Base-by-base conservation (phyloP, 2,113 vertebrate genomes). In the Rhea americana region DNA sequence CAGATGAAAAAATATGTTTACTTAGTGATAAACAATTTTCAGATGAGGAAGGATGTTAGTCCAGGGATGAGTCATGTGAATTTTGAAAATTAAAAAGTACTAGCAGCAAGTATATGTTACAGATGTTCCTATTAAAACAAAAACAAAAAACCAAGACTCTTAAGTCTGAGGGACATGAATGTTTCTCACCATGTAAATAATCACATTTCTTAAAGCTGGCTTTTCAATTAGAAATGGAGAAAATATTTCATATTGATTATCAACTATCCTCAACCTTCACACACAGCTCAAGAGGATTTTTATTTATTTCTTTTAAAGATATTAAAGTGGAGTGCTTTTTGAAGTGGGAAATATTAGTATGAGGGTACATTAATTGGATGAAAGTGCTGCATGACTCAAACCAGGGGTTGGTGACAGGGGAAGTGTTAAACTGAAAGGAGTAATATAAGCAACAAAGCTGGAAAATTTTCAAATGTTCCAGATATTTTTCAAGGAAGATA, bases 1-100 rank as follows among this genome's bases (percentile, higher is more conserved):
- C 73, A 87, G 76, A 95, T 87, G 77, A 89, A 95, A 94, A 96
- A 85, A 88, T 83, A 89, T 50, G 39, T 87, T 95, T 90, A 93
- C 68, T 92, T 66, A 65, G 73, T 82, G 80, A 96, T 94, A 92
- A 97, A 95, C 39, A 86, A 95, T 86, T 95, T 47, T 21, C 66
- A 92, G 72, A 85, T 83, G 50, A 94, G 56, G 92, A 24, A 25
- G 26, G 24, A 65, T 80, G 35, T 45, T 91, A 83, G 50, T 82
- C 75, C 24, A 58, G 32, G 87, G 35, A 82, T 73, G 30, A 95
- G 21, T 56, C 35, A 59, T 45, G 21, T 50, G 85, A 85, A 88
- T 84, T 91, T 92, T 55, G 61, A 86, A 96, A 87, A 83, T 85
- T 90, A 59, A 72, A 56, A 76, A 79, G 21, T 83, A 39, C 45